Evolutionary conservation across 2,888 invertebrate genomes (phyloP).

Genomic region (Metallyticus violacea): DNA sequence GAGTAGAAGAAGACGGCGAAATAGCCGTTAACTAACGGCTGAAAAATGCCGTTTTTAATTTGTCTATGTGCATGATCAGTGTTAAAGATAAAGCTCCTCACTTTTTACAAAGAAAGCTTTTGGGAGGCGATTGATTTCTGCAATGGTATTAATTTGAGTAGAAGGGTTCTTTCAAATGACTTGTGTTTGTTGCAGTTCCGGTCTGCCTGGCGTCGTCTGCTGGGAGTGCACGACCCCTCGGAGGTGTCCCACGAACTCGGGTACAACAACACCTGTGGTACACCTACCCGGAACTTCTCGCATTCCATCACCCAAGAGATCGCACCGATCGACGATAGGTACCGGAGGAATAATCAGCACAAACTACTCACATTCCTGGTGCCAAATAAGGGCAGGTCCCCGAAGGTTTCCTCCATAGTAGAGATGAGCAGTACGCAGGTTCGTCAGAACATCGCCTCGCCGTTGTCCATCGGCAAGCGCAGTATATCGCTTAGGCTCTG

Average conservation of each 20-base stretch:
- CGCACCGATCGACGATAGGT: background rate
- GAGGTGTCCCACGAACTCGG: slow-evolving; percentile 28
- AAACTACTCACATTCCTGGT: background rate
- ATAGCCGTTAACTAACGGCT: no score
- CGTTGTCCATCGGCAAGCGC: background rate
- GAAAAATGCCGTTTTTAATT: no score
- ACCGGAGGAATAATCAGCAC: background rate
- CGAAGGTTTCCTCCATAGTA: background rate
- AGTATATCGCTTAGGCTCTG: background rate
- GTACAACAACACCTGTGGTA: slow-evolving; percentile 28
- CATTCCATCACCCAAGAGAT: background rate
- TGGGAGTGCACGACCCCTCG: slow-evolving; percentile 25
- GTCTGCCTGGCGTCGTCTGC: slow-evolving; percentile 37
- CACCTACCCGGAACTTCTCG: slow-evolving; percentile 23
- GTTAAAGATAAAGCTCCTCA: no score
- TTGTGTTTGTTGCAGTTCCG: slow-evolving; percentile 35
- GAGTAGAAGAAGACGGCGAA: no score
- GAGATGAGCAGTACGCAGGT: background rate
- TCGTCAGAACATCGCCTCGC: background rate
- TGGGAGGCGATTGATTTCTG: no score
- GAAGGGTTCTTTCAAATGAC: background rate
- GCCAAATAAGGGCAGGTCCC: background rate
- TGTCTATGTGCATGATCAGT: no score
- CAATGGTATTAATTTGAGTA: no score
- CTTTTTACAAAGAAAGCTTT: no score